Evolutionary conservation across 1,140 invertebrate species (phyloP), one percentile per base, ranked within the genome.

Genomic region (Drosophila azteca): DNA sequence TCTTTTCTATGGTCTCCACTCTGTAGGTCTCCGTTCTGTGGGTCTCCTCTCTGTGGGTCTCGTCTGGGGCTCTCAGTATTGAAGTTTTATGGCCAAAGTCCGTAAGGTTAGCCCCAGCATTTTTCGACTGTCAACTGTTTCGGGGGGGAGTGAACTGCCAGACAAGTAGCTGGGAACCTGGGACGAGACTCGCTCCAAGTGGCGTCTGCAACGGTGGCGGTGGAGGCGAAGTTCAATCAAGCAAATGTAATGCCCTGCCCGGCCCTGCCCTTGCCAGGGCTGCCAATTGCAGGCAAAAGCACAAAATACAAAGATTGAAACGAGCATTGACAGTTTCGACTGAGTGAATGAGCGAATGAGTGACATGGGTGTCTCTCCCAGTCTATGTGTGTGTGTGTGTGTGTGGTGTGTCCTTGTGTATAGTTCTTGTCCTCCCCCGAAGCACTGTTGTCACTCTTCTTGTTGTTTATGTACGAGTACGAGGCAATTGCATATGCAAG

Each of bases 301-400:
- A 78, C 71, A 78, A 83, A 71, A 79, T 65, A 83, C 80, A 83
- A 83, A 83, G 80, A 83, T 79, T 72, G 80, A 83, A 83, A 76
- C 79, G 66, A 71, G 66, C 76, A 84, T 72, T 79, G 80, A 83
- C 79, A 83, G 80, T 76, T 79, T 83, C 35, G 80, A 83, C 79
- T 83, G 75, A 63, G 60, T 59, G 65, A 82, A 78, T 83, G 80
- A 63, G 60, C 59, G 65, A 82, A 78, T 83, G 80, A 82, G 69
- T 82, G 79, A 82, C 80, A 79, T 62, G 62, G 71, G 46, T 55
- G 57, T 20, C 17, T 20, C 17, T 20, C 17, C 1, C 17, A 20
- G 17, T 20, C 0, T 77, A 43, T 77, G 53, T 72, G 1, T 39
- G 35, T 39, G 11, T 39, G 11, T 39, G 22, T 50, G 9, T 53